Evolutionary conservation across 1,140 invertebrate species (phyloP).

Genomic region (Papilio polytes): DNA sequence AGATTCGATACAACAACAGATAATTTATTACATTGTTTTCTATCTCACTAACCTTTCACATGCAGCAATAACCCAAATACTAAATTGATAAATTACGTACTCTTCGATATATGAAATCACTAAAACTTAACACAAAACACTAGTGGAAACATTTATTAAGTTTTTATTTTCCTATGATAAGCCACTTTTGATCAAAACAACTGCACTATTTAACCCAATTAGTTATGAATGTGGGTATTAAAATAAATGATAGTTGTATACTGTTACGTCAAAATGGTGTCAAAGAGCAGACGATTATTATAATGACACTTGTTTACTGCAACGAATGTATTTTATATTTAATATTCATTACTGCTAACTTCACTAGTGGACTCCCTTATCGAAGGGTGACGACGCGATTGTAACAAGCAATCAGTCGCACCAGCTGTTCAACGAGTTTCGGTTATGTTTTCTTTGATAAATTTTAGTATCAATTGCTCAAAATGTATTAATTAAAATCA

Average conservation of each 20-base stretch:
- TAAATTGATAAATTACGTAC: not conserved
- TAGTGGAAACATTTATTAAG: not conserved
- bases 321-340: slow-evolving; percentile 25
- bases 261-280: slow-evolving; percentile 42
- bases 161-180: not conserved
- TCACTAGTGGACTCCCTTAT: slow-evolving; percentile 41
- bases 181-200: not conserved
- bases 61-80: slow-evolving; percentile 29
- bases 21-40: slow-evolving; percentile 49
- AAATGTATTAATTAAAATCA: not conserved
- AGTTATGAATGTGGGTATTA: slow-evolving; percentile 44
- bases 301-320: slow-evolving; percentile 31
- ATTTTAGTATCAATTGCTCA: not conserved
- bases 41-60: slow-evolving; percentile 64
- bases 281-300: slow-evolving; percentile 40
- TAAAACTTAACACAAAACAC: not conserved
- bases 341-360: slow-evolving; percentile 24
- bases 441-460: not conserved
- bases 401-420: slow-evolving; percentile 34
- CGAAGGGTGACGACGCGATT: slow-evolving; percentile 33
- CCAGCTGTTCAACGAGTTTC: not conserved
- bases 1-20: slow-evolving; percentile 28
- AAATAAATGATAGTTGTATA: slow-evolving; percentile 29
- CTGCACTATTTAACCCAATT: slow-evolving; percentile 44
- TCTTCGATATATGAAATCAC: not conserved